Conservation (phyloP, 2,113 vertebrate species). For the Tyto alba region DNA sequence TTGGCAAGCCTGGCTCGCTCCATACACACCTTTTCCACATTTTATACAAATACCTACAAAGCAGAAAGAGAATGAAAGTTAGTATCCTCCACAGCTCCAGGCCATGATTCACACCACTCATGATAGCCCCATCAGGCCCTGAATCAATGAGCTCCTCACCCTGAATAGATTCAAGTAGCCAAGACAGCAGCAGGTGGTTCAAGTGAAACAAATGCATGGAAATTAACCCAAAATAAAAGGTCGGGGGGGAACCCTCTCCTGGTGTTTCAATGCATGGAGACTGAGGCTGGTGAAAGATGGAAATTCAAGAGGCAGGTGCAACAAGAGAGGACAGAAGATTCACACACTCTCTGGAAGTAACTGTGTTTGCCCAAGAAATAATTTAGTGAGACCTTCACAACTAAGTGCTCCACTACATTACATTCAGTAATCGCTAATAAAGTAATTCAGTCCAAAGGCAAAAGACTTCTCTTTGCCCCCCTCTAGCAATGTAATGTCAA, state of each 20-base stretch:
- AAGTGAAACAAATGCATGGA: neutral
- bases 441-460: neutral
- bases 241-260: neutral
- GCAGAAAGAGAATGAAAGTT: neutral
- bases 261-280: neutral
- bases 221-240: neutral
- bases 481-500: neutral
- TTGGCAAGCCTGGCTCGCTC: constrained; percentile 96
- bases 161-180: neutral
- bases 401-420: neutral
- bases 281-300: neutral
- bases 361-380: neutral
- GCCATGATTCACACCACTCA: neutral
- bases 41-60: constrained; percentile 93
- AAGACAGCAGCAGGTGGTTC: neutral
- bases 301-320: neutral
- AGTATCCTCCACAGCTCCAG: neutral
- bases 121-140: neutral
- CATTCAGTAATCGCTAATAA: neutral
- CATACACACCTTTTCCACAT: constrained; percentile 95
- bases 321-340: neutral
- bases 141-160: neutral
- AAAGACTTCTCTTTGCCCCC: neutral
- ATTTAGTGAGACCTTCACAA: neutral
- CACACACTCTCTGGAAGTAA: neutral